Conservation (phyloP, 2,888 invertebrate species). For the Xylocampa areola region DNA sequence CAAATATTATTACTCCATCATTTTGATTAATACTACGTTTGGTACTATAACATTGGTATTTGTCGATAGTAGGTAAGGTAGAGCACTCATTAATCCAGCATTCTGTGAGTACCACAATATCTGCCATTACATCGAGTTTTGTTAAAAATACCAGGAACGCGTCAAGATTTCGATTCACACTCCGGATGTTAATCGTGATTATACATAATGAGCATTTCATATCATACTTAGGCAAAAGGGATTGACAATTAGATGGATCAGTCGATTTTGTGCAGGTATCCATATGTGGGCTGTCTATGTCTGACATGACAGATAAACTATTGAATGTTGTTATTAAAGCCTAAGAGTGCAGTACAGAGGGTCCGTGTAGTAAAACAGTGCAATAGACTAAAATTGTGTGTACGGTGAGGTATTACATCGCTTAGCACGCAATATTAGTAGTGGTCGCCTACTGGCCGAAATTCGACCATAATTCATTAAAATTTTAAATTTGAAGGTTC, state of each 20-base stretch:
- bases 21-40: no score
- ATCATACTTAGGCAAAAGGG: background rate
- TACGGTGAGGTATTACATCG: background rate
- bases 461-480: no score
- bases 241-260: background rate
- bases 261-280: background rate
- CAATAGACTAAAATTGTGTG: background rate
- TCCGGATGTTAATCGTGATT: background rate
- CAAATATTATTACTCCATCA: no score
- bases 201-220: background rate
- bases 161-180: background rate
- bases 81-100: no score
- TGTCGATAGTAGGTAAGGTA: no score
- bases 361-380: background rate
- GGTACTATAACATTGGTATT: no score
- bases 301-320: background rate
- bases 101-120: no score
- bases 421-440: no score
- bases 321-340: background rate
- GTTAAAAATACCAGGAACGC: background rate
- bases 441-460: no score
- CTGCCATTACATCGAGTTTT: background rate
- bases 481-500: background rate
- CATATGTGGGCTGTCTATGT: background rate
- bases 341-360: background rate